Evolutionary conservation across 2,888 invertebrate genomes (phyloP).

Genomic region (Drosophila buzzatii): DNA sequence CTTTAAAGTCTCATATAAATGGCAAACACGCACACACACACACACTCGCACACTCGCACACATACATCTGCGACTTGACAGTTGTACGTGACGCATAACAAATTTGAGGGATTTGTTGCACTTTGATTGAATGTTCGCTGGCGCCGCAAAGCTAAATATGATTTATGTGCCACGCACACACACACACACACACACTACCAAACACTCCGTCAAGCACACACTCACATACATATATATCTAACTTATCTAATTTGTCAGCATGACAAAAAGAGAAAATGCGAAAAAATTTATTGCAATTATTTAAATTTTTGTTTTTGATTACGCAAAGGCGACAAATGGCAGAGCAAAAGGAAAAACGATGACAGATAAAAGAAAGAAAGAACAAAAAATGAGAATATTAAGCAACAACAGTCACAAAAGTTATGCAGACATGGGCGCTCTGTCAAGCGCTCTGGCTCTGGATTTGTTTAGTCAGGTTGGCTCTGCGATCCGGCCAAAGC

Average conservation of each 20-base stretch:
- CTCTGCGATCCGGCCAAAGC: conserved; percentile 45
- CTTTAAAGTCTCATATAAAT: conserved; percentile 45
- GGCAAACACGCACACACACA: conserved; percentile 6
- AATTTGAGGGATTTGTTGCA: conserved; percentile 74
- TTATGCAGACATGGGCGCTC: not conserved
- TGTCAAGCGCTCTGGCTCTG: not conserved
- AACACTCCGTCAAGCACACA: conserved; percentile 18
- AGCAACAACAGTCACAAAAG: conserved; percentile 1
- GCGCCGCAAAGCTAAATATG: conserved; percentile 66
- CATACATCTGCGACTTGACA: conserved; percentile 48
- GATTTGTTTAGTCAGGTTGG: conserved; percentile 23
- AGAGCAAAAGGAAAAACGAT: not conserved
- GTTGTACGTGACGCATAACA: conserved; percentile 74
- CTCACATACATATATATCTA: conserved; percentile 27
- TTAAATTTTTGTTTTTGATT: conserved; percentile 44
- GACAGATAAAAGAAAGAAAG: not conserved
- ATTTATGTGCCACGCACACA: conserved; percentile 62
- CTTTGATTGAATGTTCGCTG: conserved; percentile 73
- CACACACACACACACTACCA: conserved; percentile 26
- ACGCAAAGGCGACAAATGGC: conserved; percentile 17
- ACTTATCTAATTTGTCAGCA: conserved; percentile 44
- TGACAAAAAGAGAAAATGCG: conserved; percentile 9
- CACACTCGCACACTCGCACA: not conserved
- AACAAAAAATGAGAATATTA: not conserved
- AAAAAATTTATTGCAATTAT: conserved; percentile 46